Base-by-base conservation (phyloP, 64 coral and sea anemone species). In the Montipora foliosa region DNA sequence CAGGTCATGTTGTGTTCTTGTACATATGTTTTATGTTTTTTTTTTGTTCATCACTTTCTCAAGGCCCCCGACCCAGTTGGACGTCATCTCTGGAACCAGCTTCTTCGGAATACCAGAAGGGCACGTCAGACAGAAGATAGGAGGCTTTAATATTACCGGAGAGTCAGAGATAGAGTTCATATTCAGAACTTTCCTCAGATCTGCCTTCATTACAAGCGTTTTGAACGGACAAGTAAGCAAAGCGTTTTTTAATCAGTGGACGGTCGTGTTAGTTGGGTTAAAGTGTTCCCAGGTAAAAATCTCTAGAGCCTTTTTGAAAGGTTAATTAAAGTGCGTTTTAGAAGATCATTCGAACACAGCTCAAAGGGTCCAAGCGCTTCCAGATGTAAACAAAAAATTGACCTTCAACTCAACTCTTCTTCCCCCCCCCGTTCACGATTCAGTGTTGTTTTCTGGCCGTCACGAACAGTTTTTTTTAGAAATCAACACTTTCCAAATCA, bases 161-260 rank as follows among this genome's bases (percentile, higher is more conserved):
- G 85, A 92, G 72, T 99, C 98, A 19, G 67, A 96, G 85, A 85
- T 99, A 3, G 47, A 68, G n/a, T 96, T 99, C 25, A 79, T 94
- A 55, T 99, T 99, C 79, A 94, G 98, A 79, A 94, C 98, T 22
- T 99, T 99, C 77, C 77, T 59, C 8, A 86, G 89, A 78, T 90
- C 84, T 67, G 92, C 89, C 21, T 83, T 90, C 12, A 91, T 99
- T 3, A 21, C 96, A 2, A 89, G 75, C 25, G 98, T 99, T 5
- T 59, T 88, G 73, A 90, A 95, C 52, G 67, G 69, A 4, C 77
- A 94, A 92, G 98, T 99, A 75, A 68, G 91, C 20, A 14, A 15
- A 71, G 16, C 12, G 8, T 67, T 67, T 64, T 64, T 3, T 14
- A 64, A 16, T 64, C 3, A 14, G 61, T 64, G 9, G 14, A 4